Percentiles rank a stretch among this genome's conserved stretches.
These are phyloP conservation scores for Seriola quinqueradiata DNA, from an alignment of 2,113 vertebrate genomes.

Conservation along the genomic window DNA sequence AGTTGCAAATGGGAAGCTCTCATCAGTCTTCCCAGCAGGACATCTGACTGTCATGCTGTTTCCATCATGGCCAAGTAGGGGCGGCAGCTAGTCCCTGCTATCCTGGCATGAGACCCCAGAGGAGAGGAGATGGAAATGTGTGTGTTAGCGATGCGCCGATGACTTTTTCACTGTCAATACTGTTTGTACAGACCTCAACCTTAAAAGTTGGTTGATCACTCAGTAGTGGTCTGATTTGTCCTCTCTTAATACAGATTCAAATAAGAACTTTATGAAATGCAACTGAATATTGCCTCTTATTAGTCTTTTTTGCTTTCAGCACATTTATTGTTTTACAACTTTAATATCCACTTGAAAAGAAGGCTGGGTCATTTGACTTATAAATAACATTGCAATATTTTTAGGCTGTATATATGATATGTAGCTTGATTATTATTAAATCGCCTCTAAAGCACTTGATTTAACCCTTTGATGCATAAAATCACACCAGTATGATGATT, in stretches of 20 bases:
- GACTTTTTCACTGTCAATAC: slow-evolving; percentile 21
- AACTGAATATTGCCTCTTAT: neutral
- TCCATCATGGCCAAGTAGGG: slow-evolving; percentile 79
- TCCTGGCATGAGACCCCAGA: slow-evolving; percentile 68
- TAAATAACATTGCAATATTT: no score
- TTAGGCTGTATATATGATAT: no score
- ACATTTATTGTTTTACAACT: neutral
- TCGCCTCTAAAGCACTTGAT: neutral
- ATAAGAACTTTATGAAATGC: neutral
- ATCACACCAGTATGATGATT: neutral
- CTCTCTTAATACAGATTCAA: neutral
- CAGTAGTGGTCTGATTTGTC: neutral
- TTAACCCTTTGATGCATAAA: neutral
- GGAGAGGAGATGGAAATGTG: slow-evolving; percentile 55
- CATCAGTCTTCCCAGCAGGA: slow-evolving; percentile 86
- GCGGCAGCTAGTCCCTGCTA: slow-evolving; percentile 69
- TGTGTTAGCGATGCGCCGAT: slow-evolving; percentile 20
- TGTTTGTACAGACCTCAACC: slow-evolving; percentile 14
- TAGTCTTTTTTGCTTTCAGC: neutral
- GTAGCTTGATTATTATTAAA: no score
- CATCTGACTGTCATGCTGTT: slow-evolving; percentile 82
- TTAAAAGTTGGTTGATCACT: neutral
- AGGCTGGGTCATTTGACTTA: no score
- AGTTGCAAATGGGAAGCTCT: slow-evolving; percentile 83
- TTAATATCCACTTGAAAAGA: neutral